Evolutionary conservation across 2,888 invertebrate species (phyloP).

Genomic region (Drosophila seclusa): DNA sequence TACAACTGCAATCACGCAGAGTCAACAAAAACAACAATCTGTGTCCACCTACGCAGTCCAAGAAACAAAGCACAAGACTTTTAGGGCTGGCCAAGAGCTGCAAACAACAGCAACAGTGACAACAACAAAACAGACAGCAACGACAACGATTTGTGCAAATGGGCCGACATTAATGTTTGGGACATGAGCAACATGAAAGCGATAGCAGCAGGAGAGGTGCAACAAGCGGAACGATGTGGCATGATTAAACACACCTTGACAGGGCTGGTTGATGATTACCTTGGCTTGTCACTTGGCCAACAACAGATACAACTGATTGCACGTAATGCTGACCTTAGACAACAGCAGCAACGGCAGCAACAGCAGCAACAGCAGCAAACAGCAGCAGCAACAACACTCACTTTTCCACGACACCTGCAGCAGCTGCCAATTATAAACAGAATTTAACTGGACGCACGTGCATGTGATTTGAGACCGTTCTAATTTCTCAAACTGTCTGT

Average conservation of each 20-base stretch:
- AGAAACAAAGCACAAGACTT: slow-evolving; percentile 44
- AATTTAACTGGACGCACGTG: slow-evolving; percentile 58
- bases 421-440: slow-evolving; percentile 59
- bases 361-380: slow-evolving; percentile 15
- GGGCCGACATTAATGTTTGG: slow-evolving; percentile 52
- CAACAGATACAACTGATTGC: slow-evolving; percentile 33
- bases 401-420: slow-evolving; percentile 55
- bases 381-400: slow-evolving; percentile 31
- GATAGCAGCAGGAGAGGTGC: slow-evolving; percentile 7
- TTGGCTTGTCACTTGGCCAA: slow-evolving; percentile 42
- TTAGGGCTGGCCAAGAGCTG: slow-evolving; percentile 38
- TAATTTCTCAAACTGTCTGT: slow-evolving; percentile 80
- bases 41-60: slow-evolving; percentile 72
- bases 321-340: slow-evolving; percentile 56
- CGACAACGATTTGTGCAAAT: slow-evolving; percentile 61
- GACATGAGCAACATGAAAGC: slow-evolving; percentile 42
- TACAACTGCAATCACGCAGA: slow-evolving; percentile 60
- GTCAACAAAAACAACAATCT: slow-evolving; percentile 16
- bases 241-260: slow-evolving; percentile 55
- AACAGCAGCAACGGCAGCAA: slow-evolving; percentile 32
- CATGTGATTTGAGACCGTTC: slow-evolving; percentile 79
- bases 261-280: slow-evolving; percentile 31
- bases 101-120: slow-evolving; percentile 4
- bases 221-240: slow-evolving; percentile 29
- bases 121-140: slow-evolving; percentile 17